These are phyloP conservation scores for Glomeris maerens DNA, from an alignment of 1,140 invertebrate species.

Conservation along the genomic window DNA sequence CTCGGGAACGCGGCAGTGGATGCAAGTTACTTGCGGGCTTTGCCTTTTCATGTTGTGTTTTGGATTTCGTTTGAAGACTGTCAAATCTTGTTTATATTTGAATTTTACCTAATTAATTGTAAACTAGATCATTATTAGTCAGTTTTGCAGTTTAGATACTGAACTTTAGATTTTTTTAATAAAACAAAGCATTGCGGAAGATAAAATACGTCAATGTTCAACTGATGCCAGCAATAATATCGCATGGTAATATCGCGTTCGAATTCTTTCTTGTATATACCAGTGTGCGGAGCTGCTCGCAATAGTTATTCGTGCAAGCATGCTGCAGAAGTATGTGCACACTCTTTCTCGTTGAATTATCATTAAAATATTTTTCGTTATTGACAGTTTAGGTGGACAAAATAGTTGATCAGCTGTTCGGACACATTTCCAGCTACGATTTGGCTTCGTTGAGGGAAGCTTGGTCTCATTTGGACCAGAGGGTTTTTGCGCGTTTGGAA, in stretches of 20 bases:
- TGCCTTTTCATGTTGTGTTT: too few species aligned
- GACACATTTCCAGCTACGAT: conserved; percentile 62
- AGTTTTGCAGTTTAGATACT: too few species aligned
- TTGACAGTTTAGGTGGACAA: conserved; percentile 54
- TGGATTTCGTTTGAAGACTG: too few species aligned
- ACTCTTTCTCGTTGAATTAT: neutral
- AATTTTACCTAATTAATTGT: too few species aligned
- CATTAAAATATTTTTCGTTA: neutral
- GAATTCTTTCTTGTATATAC: neutral
- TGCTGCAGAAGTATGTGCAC: neutral
- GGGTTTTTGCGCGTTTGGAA: conserved; percentile 73
- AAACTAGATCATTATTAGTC: too few species aligned
- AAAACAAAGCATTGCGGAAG: too few species aligned
- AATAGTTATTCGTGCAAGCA: neutral
- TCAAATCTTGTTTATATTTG: too few species aligned
- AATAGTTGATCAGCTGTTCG: conserved; percentile 72
- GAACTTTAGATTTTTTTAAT: too few species aligned
- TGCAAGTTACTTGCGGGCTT: too few species aligned
- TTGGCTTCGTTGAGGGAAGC: conserved; percentile 58
- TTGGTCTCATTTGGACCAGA: conserved; percentile 71
- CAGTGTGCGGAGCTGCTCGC: neutral
- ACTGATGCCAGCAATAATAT: neutral
- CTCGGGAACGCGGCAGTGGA: too few species aligned
- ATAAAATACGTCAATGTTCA: neutral
- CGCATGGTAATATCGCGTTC: neutral